Evolutionary conservation across 2,113 vertebrate species (phyloP).

Genomic region (Grammomys dolichurus): DNA sequence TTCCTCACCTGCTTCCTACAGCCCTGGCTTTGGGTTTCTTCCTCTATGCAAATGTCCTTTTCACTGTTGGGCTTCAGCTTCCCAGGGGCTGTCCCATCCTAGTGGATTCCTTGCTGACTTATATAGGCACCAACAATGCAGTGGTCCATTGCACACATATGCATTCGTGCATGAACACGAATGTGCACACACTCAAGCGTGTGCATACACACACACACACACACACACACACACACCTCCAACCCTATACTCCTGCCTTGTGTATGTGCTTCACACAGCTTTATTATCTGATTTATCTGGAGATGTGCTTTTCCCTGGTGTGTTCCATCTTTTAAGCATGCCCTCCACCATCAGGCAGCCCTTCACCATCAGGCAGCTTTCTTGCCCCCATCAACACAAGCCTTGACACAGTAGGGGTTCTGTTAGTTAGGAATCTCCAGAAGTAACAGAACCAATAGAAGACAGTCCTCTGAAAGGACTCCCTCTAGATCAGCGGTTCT

Average conservation of each 20-base stretch:
- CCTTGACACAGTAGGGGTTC: background rate
- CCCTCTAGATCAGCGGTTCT: background rate
- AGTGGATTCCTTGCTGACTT: background rate
- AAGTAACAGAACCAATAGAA: background rate
- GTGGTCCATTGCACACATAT: background rate
- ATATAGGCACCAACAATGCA: background rate
- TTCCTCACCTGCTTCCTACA: background rate
- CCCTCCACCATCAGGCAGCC: background rate
- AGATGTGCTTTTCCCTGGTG: background rate
- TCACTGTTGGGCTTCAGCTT: background rate
- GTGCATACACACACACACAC: background rate
- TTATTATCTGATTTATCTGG: background rate
- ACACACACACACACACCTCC: background rate
- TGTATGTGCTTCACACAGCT: background rate
- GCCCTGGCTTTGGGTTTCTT: background rate
- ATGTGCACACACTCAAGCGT: no score
- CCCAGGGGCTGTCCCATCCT: no score
- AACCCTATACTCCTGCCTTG: background rate
- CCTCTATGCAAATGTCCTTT: background rate
- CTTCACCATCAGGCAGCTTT: background rate
- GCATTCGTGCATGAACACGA: no score
- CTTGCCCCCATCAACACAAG: background rate
- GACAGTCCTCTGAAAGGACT: background rate
- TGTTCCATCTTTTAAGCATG: background rate
- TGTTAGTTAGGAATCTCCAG: background rate